Percentiles rank a stretch among this genome's conserved stretches.
Evolutionary conservation across 2,113 vertebrate species (phyloP).

Genomic region (Vulpes ferrilata): DNA sequence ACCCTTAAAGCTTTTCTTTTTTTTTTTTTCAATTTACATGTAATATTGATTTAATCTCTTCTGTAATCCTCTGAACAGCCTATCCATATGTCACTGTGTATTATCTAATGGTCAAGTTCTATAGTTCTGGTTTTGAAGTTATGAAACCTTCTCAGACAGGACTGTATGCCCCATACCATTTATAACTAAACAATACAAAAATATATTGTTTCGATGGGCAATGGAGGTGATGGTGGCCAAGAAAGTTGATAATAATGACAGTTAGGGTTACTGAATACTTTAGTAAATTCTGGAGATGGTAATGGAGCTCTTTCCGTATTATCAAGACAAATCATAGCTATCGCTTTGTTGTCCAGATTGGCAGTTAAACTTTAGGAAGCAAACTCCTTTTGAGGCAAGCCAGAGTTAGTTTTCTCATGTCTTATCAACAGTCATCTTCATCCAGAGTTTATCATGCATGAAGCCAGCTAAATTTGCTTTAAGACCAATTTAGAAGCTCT

Average conservation of each 20-base stretch:
- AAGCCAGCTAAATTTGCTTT: constrained; percentile 52
- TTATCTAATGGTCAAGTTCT: not conserved
- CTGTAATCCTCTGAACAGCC: not conserved
- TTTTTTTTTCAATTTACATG: not conserved
- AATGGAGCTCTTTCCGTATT: not conserved
- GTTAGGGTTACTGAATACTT: not conserved
- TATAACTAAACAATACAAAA: not conserved
- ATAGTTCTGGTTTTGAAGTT: constrained; percentile 18
- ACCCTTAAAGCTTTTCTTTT: not conserved
- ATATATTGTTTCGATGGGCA: not conserved
- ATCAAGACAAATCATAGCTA: not conserved
- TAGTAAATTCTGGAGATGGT: not conserved
- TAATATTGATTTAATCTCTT: constrained; percentile 42
- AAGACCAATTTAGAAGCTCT: constrained; percentile 69
- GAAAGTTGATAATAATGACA: not conserved
- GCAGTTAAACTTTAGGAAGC: constrained; percentile 56
- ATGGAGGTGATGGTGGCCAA: not conserved
- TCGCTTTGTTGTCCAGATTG: constrained; percentile 42
- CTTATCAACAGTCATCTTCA: constrained; percentile 41
- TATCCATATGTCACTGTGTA: not conserved
- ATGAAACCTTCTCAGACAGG: not conserved
- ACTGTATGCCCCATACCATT: not conserved
- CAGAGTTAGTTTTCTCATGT: constrained; percentile 54
- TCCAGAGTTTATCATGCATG: constrained; percentile 47
- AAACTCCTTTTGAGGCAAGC: constrained; percentile 69